A percentile compares a stretch with the other conserved stretches of the same genome.
Conservation (phyloP, 64 coral and sea anemone species). For the Astreopora myriophthalma region DNA sequence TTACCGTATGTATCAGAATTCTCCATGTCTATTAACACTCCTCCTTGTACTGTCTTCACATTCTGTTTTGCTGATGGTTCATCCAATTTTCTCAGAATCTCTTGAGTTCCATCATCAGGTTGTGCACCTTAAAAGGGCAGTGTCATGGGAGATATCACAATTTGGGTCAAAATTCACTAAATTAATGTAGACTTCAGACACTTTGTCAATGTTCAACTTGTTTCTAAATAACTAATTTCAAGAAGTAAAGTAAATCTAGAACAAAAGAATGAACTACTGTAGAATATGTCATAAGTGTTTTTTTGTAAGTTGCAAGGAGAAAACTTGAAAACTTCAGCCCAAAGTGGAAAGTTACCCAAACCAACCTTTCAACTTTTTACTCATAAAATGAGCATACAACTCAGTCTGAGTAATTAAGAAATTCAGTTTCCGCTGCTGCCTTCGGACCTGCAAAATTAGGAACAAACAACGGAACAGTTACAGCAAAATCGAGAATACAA, state of each 20-base stretch:
- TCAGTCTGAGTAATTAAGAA: constrained; percentile 99
- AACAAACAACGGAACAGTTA: background rate
- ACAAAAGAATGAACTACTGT: no score
- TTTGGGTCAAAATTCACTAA: no score
- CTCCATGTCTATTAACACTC: constrained; percentile 91
- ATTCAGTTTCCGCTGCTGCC: constrained; percentile 96
- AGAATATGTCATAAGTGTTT: no score
- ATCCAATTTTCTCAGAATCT: constrained; percentile 92
- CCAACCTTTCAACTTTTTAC: constrained; percentile 97
- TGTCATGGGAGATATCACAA: no score
- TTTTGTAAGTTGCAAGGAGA: no score
- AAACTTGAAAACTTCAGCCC: no score
- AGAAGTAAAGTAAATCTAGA: no score
- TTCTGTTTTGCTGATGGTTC: constrained; percentile 80
- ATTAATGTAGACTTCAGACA: no score
- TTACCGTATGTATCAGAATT: constrained; percentile 90
- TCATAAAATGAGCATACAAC: constrained; percentile 99
- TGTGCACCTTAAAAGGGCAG: constrained; percentile 3
- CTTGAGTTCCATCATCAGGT: constrained; percentile 70
- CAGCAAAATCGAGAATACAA: no score
- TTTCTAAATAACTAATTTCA: no score
- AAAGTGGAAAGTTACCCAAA: background rate
- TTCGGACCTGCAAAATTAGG: constrained; percentile 66
- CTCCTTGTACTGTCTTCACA: constrained; percentile 79
- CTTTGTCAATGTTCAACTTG: no score